Evolutionary conservation across 2,888 invertebrate species (phyloP), one percentile per base, ranked within the genome.

Genomic region (Lasioglossum vierecki): DNA sequence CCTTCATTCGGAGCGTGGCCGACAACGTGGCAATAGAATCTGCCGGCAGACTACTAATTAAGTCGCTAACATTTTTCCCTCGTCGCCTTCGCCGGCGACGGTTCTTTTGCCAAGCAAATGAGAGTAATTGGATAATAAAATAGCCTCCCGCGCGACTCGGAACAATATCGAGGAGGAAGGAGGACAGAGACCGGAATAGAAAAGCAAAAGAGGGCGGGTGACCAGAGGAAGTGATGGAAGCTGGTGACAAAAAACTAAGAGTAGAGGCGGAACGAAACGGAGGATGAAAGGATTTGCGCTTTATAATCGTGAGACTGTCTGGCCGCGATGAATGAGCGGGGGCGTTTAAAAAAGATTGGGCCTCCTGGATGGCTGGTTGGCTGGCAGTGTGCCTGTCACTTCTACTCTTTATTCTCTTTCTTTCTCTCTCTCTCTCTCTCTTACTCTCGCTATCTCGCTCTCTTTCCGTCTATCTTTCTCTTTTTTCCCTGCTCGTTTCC

Each of bases 301-400:
- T 93, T 93, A 93, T 93, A 93, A 93, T 93, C 93, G 93, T 93
- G 93, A 93, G 93, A 93, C 93, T 93, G 93, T 93, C 93, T 93
- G 93, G 92, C 87, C 88, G 89, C 90, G 90, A 92, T 93, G 93
- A 93, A 93, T 93, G 92, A 92, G 89, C 91, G 91, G 90, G 66
- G 90, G 90, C 91, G 91, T 93, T 93, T 92, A 92, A 93, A 93
- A 93, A 93, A 92, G 92, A 92, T 92, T 91, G 90, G 91, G 89
- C 92, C 88, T 91, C 87, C 91, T 91, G 91, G 91, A 91, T 92
- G 91, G 90, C 89, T 91, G 90, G 90, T 90, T 91, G 88, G 90
- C 87, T 92, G 92, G 92, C 92, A 93, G 86, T 83, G 84, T 92
- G 92, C 92, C 92, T 92, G 88, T 87, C 82, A 81, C 83, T 80